Percentiles rank a stretch among this genome's conserved stretches.
Conservation (phyloP, 2,113 vertebrate genomes). For the Psittacara wagleri region DNA sequence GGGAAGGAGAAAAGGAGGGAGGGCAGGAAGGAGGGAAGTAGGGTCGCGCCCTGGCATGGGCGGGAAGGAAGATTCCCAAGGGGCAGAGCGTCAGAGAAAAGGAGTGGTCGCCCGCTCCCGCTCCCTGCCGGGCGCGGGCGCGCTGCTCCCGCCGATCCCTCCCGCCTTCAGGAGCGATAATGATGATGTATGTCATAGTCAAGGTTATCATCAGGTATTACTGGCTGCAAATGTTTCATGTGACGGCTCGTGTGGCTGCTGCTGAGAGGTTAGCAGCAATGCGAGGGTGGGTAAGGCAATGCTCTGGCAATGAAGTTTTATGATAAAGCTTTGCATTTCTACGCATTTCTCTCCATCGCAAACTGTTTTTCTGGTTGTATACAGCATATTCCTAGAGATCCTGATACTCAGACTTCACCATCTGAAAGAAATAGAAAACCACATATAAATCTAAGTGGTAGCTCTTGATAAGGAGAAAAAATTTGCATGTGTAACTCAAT, state of each 20-base stretch:
- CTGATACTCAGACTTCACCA: neutral
- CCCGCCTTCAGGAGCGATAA: neutral
- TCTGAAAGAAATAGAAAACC: neutral
- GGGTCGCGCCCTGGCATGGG: rapidly evolving
- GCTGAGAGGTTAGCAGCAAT: neutral
- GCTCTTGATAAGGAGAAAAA: neutral
- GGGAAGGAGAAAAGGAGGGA: neutral
- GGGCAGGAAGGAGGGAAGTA: neutral
- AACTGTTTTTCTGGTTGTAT: neutral
- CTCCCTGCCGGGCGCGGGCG: neutral
- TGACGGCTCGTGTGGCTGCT: neutral
- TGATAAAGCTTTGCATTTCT: neutral
- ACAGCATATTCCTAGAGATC: neutral
- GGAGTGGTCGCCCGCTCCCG: neutral
- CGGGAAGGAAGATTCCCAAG: neutral
- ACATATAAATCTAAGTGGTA: neutral
- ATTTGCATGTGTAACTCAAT: neutral
- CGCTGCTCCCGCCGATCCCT: neutral
- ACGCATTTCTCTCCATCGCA: neutral
- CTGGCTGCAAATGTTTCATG: neutral
- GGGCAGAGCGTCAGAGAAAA: neutral
- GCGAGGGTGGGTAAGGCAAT: neutral
- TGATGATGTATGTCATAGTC: neutral
- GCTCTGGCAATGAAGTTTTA: neutral
- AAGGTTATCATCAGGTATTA: neutral